Evolutionary conservation across 1,140 invertebrate genomes (phyloP).

Genomic region (Drosophila baimaii): DNA sequence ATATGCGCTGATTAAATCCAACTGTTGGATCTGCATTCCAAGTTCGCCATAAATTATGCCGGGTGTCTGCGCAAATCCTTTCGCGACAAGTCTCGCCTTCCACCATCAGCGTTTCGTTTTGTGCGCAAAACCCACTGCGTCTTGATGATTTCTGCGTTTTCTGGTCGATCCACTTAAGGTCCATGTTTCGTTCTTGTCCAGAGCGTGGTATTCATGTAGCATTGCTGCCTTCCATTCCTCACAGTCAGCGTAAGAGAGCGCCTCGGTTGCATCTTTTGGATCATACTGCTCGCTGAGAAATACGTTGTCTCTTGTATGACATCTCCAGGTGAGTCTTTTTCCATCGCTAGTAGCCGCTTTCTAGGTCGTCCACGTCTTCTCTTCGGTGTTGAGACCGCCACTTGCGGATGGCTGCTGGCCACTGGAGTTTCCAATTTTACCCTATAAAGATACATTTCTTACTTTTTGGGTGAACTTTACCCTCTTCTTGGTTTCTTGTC

Average conservation of each 20-base stretch:
- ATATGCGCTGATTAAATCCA: not conserved
- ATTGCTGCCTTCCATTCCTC: slow-evolving; percentile 6
- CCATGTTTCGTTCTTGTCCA: slow-evolving; percentile 5
- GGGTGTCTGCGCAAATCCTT: slow-evolving; percentile 77
- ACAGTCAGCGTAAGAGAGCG: not conserved
- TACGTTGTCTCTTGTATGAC: not conserved
- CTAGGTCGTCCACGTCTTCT: not conserved
- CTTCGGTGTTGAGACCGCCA: not conserved
- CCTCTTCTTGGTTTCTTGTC: not conserved
- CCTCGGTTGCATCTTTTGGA: not conserved
- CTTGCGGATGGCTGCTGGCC: not conserved
- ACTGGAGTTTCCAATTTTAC: no score
- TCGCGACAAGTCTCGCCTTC: slow-evolving; percentile 74
- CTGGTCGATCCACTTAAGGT: slow-evolving; percentile 7
- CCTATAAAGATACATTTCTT: no score
- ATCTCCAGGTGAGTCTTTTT: not conserved
- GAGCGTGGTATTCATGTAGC: slow-evolving; percentile 8
- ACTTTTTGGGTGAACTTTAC: not conserved
- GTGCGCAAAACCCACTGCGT: slow-evolving; percentile 37
- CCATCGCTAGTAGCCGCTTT: not conserved
- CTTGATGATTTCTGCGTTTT: slow-evolving; percentile 5
- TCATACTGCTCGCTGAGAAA: slow-evolving; percentile 7
- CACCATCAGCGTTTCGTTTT: slow-evolving; percentile 17
- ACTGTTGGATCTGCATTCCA: slow-evolving; percentile 17
- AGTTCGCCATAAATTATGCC: slow-evolving; percentile 83